Conservation (phyloP, 1,140 invertebrate species). For the Harpegnathos saltator region DNA sequence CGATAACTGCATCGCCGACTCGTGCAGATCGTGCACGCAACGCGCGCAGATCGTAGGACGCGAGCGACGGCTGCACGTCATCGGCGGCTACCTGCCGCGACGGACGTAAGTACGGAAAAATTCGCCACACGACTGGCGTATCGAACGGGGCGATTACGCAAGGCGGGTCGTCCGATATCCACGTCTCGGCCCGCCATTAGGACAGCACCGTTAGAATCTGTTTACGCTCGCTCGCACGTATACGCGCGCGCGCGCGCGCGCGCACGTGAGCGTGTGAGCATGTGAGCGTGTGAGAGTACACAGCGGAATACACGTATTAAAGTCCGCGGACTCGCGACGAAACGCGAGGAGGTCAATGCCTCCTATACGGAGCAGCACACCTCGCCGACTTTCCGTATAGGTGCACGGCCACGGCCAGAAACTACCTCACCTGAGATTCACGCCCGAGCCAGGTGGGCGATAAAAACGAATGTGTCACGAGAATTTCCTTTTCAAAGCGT, state of each 20-base stretch:
- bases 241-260: conserved; percentile 14
- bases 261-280: conserved; percentile 44
- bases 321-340: conserved; percentile 58
- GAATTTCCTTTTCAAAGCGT: conserved; percentile 84
- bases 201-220: conserved; percentile 81
- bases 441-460: conserved; percentile 65
- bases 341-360: conserved; percentile 81
- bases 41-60: too few relatives aligned
- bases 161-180: conserved; percentile 73
- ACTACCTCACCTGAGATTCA: conserved; percentile 76
- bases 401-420: conserved; percentile 60
- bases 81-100: too few relatives aligned
- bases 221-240: conserved; percentile 74
- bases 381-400: conserved; percentile 79
- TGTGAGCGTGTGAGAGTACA: conserved; percentile 1
- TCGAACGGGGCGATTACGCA: conserved; percentile 73
- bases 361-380: conserved; percentile 82
- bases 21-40: too few relatives aligned
- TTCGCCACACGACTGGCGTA: not conserved
- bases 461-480: conserved; percentile 85
- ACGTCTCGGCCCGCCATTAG: conserved; percentile 63
- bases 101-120: not conserved
- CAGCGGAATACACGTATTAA: conserved; percentile 35
- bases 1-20: too few relatives aligned
- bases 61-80: too few relatives aligned